Conservation (phyloP, 1,140 invertebrate species). For the Drosophila parabipectinata region DNA sequence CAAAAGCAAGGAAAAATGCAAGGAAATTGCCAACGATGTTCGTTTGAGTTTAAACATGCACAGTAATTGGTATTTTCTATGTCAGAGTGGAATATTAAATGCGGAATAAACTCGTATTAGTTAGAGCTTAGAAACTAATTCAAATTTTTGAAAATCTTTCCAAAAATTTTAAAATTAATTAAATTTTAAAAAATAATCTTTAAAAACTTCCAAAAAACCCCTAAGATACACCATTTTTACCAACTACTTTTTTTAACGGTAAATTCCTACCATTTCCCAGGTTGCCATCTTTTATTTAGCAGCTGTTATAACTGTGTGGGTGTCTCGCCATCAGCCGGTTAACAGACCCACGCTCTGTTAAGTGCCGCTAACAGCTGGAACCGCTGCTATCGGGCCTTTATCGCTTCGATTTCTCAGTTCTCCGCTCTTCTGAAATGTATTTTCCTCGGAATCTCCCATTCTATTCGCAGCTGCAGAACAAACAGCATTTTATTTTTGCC, state of each 20-base stretch:
- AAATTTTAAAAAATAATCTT: too few species aligned
- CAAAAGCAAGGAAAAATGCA: conserved; percentile 30
- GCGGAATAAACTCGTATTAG: too few species aligned
- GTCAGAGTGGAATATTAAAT: too few species aligned
- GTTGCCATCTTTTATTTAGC: not conserved
- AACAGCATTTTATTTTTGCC: conserved; percentile 4
- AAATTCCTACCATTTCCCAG: not conserved
- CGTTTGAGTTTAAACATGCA: conserved; percentile 12
- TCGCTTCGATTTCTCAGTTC: conserved; percentile 25
- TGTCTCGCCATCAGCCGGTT: conserved; percentile 7
- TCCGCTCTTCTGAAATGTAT: conserved; percentile 38
- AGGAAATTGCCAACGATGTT: conserved; percentile 23
- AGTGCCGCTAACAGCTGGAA: conserved; percentile 25
- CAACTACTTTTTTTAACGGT: not conserved
- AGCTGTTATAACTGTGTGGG: conserved; percentile 13
- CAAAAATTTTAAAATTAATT: too few species aligned
- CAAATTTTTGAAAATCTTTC: too few species aligned
- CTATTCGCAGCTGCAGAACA: conserved; percentile 43
- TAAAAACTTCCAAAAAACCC: not conserved
- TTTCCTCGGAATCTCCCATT: conserved; percentile 57
- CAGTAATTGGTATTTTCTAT: not conserved
- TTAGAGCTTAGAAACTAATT: too few species aligned
- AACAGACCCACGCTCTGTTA: conserved; percentile 41
- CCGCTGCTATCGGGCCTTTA: conserved; percentile 20
- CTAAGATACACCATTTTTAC: not conserved